phyloP scores from a whole-genome alignment of 2,888 invertebrate species.

The Ctenicera cuprea region DNA sequence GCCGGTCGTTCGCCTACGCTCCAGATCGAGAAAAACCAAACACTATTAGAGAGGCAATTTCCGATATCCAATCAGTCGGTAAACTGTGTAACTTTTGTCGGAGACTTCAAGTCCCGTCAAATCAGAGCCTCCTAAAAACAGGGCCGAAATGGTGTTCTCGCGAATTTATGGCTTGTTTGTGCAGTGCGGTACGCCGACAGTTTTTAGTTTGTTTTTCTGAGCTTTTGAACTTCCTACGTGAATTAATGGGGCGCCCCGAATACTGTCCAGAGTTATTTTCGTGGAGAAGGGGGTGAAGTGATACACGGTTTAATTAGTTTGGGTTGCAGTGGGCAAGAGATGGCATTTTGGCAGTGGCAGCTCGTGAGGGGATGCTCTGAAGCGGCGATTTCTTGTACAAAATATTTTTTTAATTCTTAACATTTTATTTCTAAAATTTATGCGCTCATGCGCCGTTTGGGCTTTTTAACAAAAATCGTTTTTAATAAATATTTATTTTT shows the following conservation, averaged over 20 bases:
- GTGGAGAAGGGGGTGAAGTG: not conserved
- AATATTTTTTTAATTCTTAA: too few relatives aligned
- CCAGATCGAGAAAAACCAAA: conserved; percentile 26
- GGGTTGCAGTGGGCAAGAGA: too few relatives aligned
- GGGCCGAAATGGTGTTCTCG: conserved; percentile 11
- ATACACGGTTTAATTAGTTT: not conserved
- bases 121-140: conserved; percentile 23
- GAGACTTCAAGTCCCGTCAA: conserved; percentile 18
- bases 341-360: too few relatives aligned
- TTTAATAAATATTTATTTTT: too few relatives aligned
- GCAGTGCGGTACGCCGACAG: not conserved
- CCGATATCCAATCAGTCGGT: conserved; percentile 37
- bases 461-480: too few relatives aligned
- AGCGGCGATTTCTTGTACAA: too few relatives aligned
- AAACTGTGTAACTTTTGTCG: conserved; percentile 33
- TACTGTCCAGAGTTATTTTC: not conserved
- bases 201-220: conserved; percentile 9
- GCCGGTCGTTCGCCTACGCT: conserved; percentile 29
- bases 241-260: conserved; percentile 10
- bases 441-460: too few relatives aligned
- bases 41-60: conserved; percentile 38
- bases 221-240: conserved; percentile 2
- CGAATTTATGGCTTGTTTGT: conserved; percentile 41
- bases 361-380: too few relatives aligned
- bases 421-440: too few relatives aligned